phyloP scores from a whole-genome alignment of 2,888 invertebrate genomes.

The Galerucella calmariensis region DNA sequence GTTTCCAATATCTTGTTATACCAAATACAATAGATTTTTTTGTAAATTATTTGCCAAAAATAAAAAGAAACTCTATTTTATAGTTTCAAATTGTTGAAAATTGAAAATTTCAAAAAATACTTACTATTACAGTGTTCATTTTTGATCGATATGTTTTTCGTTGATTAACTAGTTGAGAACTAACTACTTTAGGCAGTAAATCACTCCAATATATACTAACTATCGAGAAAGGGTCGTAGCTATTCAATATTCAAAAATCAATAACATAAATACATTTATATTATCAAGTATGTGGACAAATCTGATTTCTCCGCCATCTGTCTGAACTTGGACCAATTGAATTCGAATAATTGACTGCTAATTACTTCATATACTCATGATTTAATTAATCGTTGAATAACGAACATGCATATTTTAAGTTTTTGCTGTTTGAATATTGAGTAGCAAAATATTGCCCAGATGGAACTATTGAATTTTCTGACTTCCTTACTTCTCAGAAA shows the following conservation, averaged over 20 bases:
- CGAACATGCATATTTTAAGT: not conserved
- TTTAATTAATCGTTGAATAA: not conserved
- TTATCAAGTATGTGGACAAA: constrained; percentile 34
- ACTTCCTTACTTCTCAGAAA: too few relatives aligned
- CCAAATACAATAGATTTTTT: too few relatives aligned
- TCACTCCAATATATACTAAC: constrained; percentile 50
- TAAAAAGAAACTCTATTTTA: too few relatives aligned
- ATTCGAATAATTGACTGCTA: constrained; percentile 3
- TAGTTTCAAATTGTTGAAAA: not conserved
- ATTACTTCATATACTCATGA: not conserved
- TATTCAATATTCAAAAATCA: constrained; percentile 23
- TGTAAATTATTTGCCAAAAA: too few relatives aligned
- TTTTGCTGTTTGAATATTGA: too few relatives aligned
- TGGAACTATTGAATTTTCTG: too few relatives aligned
- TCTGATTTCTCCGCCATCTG: constrained; percentile 31
- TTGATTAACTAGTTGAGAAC: constrained; percentile 40
- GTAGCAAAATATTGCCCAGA: too few relatives aligned
- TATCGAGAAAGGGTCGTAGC: constrained; percentile 52
- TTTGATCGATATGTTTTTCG: constrained; percentile 38
- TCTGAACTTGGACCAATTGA: constrained; percentile 39
- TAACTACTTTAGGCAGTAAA: constrained; percentile 32
- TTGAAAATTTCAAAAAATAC: constrained; percentile 34
- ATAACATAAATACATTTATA: constrained; percentile 40
- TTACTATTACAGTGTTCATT: constrained; percentile 48
- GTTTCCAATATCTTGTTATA: too few relatives aligned